Evolutionary conservation across 2,113 vertebrate genomes (phyloP), one percentile per base, ranked within the genome.

Genomic region (Aegithalos caudatus): DNA sequence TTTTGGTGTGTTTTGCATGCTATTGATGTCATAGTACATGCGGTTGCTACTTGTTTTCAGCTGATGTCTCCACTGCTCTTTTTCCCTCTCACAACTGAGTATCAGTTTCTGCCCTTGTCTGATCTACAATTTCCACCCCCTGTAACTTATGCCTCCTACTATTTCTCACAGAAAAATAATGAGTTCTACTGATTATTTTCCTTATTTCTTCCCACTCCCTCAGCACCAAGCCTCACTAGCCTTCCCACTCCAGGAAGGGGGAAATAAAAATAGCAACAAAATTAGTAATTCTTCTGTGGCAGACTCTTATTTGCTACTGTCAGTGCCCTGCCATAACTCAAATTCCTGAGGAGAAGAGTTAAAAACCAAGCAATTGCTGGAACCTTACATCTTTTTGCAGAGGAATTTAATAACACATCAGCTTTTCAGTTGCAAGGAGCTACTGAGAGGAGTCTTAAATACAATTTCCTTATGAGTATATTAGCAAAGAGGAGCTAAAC

Each of bases 141-240:
- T 90, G 4, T 78, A 78, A 90, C 93, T 90, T 86, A 88, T 69
- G 80, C 92, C 94, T 95, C 93, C 95, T 69, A 94, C 93, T 90
- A 86, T 88, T 95, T 93, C 82, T 88, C 90, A 35, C 64, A 53
- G 79, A 64, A 96, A 95, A 94, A 92, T 92, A 94, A 88, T 78
- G 88, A 96, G 40, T 84, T 78, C 60, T 86, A 14, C 85, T 79
- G 80, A 90, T 96, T 96, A 93, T 93, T 95, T 95, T 74, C 57
- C 64, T 70, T 93, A 64, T 92, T 96, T 80, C 90, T 95, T 93
- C 95, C 90, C 67, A 92, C 79, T 90, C 40, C 79, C 69, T 94
- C 56, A 78, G 71, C 85, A 66, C 45, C 35, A 77, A 90, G 40
- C 44, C 38, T 95, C 38, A 44, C 38, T 58, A 92, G 40, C 70